Conservation (phyloP, 2,113 vertebrate species). For the mouse (Mus musculus) region DNA sequence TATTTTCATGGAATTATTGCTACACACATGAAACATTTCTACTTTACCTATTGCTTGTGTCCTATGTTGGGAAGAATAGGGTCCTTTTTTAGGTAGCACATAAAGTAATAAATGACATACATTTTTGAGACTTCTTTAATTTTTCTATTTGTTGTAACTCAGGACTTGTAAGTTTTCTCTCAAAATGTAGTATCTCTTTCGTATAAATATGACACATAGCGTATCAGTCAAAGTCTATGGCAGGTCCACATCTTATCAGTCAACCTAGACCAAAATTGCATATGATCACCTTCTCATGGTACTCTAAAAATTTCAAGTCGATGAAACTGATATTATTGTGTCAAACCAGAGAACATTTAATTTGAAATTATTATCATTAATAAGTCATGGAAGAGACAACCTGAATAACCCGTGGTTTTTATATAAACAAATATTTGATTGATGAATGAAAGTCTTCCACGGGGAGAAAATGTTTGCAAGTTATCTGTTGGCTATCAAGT, state of each 20-base stretch:
- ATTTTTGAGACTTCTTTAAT: background rate
- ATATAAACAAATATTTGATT: constrained; percentile 9
- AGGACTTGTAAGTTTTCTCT: background rate
- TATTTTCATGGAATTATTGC: background rate
- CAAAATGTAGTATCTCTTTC: background rate
- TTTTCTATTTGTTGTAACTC: constrained; percentile 21
- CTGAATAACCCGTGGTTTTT: background rate
- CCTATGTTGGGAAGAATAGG: background rate
- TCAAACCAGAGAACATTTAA: constrained; percentile 23
- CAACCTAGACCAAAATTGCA: background rate
- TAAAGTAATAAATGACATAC: background rate
- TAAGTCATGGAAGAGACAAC: background rate
- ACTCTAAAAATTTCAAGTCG: constrained; percentile 29
- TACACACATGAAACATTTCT: background rate
- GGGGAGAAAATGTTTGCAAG: constrained; percentile 16
- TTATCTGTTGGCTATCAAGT: constrained; percentile 56
- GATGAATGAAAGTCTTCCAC: background rate
- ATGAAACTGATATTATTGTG: background rate
- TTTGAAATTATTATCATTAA: constrained; percentile 56
- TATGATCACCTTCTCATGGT: background rate
- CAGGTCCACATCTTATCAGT: background rate
- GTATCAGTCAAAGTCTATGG: background rate
- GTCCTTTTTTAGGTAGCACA: background rate
- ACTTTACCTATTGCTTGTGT: background rate
- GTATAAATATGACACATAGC: background rate